Percentiles rank a stretch among this genome's conserved stretches.
These are phyloP conservation scores for Myotis planiceps DNA, from an alignment of 2,797 vertebrate species.

Conservation along the genomic window DNA sequence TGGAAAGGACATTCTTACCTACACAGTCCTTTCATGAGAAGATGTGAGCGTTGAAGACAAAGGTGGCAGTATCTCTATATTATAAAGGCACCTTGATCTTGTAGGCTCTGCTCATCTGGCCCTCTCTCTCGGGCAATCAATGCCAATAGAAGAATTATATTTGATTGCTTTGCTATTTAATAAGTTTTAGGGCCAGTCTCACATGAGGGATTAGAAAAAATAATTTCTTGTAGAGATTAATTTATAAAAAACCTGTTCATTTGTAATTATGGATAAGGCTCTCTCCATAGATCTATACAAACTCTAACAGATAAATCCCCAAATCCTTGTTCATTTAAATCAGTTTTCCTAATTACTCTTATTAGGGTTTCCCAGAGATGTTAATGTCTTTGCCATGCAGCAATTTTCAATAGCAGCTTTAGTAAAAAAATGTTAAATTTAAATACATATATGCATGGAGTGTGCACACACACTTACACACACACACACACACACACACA, in stretches of 20 bases:
- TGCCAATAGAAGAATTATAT: neutral
- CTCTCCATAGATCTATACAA: constrained; percentile 13
- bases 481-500: neutral
- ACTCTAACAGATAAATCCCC: constrained; percentile 34
- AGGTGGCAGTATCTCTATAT: neutral
- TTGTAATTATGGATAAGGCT: neutral
- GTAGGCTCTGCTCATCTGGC: neutral
- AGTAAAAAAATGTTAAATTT: constrained; percentile 40
- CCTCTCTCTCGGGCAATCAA: neutral
- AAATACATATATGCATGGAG: neutral
- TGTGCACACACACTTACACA: no score
- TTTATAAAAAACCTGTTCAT: constrained; percentile 39
- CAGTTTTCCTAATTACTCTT: constrained; percentile 41
- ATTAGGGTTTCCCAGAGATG: neutral
- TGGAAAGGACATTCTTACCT: neutral
- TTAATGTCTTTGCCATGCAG: neutral
- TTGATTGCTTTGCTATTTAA: constrained; percentile 27
- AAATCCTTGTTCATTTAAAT: constrained; percentile 44
- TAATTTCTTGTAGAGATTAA: constrained; percentile 37
- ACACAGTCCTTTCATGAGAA: neutral
- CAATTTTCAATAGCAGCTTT: constrained; percentile 18
- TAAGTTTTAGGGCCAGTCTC: neutral
- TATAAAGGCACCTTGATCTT: neutral
- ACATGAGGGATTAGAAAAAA: constrained; percentile 32
- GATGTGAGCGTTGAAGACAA: neutral